Evolutionary conservation across 2,797 vertebrate species (phyloP).

Genomic region (Poecilia gillii): DNA sequence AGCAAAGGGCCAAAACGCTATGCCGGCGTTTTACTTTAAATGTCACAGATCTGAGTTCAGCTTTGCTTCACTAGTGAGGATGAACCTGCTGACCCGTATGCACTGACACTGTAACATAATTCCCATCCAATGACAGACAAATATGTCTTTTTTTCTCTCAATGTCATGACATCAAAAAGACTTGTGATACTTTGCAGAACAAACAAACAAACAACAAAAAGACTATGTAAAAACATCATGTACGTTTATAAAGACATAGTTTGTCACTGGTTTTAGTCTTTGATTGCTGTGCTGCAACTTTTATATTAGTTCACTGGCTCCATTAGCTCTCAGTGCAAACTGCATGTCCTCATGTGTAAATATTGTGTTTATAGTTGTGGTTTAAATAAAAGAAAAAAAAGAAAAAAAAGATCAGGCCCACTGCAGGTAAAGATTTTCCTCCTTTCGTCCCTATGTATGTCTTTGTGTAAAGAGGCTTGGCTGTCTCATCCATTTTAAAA

Average conservation of each 20-base stretch:
- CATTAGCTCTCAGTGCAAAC: conserved; percentile 55
- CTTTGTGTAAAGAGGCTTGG: conserved; percentile 68
- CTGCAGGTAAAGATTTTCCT: conserved; percentile 40
- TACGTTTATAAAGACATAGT: conserved; percentile 26
- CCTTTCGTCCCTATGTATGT: conserved; percentile 51
- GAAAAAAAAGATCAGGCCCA: conserved; percentile 22
- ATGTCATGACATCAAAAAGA: conserved; percentile 30
- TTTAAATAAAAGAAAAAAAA: conserved; percentile 43
- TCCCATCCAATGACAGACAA: conserved; percentile 12
- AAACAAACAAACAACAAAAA: neutral
- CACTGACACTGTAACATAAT: conserved; percentile 55
- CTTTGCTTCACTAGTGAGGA: conserved; percentile 31
- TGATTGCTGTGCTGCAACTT: conserved; percentile 48
- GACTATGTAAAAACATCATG: conserved; percentile 33
- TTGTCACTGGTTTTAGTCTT: conserved; percentile 28
- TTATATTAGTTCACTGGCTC: conserved; percentile 31
- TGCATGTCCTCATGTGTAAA: conserved; percentile 78
- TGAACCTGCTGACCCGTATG: conserved; percentile 45
- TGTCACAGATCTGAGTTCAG: conserved; percentile 32
- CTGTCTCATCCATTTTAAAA: conserved; percentile 67
- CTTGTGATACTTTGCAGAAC: conserved; percentile 25
- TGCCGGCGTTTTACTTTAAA: conserved; percentile 47
- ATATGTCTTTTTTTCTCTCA: conserved; percentile 21
- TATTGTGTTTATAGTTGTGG: conserved; percentile 70
- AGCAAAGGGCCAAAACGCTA: conserved; percentile 68